Conservation (phyloP, 2,797 vertebrate genomes). For the Catostomus latipinnis region DNA sequence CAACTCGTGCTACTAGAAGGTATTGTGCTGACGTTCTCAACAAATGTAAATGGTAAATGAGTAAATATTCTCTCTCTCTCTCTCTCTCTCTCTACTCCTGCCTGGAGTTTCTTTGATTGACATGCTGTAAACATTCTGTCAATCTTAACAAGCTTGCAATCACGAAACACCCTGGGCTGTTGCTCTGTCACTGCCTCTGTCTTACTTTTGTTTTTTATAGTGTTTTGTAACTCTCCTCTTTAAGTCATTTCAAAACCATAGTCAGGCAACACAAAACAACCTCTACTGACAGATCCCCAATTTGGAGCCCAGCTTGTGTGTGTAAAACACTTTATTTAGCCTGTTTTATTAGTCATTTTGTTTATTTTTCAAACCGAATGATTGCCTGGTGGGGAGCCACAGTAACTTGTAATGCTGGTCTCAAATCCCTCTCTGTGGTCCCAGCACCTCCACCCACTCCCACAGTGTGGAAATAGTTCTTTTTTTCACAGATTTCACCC, state of each 20-base stretch:
- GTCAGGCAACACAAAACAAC: slow-evolving; percentile 63
- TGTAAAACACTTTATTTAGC: slow-evolving; percentile 78
- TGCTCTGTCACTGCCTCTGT: slow-evolving; percentile 8
- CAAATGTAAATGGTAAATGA: slow-evolving; percentile 20
- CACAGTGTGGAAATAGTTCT: slow-evolving; percentile 5
- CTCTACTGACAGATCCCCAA: slow-evolving; percentile 69
- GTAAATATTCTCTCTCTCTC: slow-evolving; percentile 2
- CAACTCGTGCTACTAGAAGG: not conserved
- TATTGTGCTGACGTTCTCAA: slow-evolving; percentile 10
- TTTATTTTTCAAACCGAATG: slow-evolving; percentile 77
- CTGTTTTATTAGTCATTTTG: slow-evolving; percentile 77
- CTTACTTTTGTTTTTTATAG: slow-evolving; percentile 41
- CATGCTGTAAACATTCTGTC: slow-evolving; percentile 56
- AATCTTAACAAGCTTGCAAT: slow-evolving; percentile 68
- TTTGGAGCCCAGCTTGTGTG: slow-evolving; percentile 66
- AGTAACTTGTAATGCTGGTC: slow-evolving; percentile 54
- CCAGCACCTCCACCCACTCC: not conserved
- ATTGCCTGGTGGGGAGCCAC: slow-evolving; percentile 72
- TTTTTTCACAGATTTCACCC: slow-evolving; percentile 27
- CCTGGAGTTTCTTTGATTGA: slow-evolving; percentile 65
- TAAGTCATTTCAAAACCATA: slow-evolving; percentile 34
- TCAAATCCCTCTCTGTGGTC: slow-evolving; percentile 25
- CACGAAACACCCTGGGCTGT: slow-evolving; percentile 60
- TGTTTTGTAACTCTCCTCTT: slow-evolving; percentile 28
- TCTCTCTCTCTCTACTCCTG: not conserved